phyloP scores from a whole-genome alignment of 2,888 invertebrate species.

The Lithophane leautieri region DNA sequence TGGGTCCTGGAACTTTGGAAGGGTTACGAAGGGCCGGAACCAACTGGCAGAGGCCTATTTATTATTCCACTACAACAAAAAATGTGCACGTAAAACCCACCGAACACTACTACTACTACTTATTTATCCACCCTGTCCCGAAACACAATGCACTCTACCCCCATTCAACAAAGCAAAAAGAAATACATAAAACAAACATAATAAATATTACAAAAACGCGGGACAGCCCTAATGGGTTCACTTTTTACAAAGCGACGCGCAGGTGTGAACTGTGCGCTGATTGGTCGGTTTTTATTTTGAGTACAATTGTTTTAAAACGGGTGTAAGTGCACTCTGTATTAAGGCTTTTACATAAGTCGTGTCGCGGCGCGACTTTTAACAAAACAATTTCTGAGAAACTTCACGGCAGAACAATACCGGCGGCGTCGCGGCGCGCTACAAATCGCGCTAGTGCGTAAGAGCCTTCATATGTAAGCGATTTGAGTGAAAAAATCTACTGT shows the following conservation, averaged over 20 bases:
- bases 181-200: slow-evolving; percentile 24
- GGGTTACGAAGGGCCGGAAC: too few species aligned
- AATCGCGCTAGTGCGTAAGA: too few species aligned
- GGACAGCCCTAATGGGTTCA: slow-evolving; percentile 56
- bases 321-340: slow-evolving; percentile 40
- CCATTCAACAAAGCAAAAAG: slow-evolving; percentile 20
- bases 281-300: slow-evolving; percentile 58
- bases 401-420: too few species aligned
- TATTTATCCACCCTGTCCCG: slow-evolving; percentile 14
- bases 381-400: too few species aligned
- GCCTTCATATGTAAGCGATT: slow-evolving; percentile 4
- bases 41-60: too few species aligned
- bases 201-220: slow-evolving; percentile 9
- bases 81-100: background rate
- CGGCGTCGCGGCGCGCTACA: too few species aligned
- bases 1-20: too few species aligned
- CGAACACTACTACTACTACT: slow-evolving; percentile 13
- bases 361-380: too few species aligned
- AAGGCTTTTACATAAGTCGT: too few species aligned
- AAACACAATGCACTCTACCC: slow-evolving; percentile 32
- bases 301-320: slow-evolving; percentile 56
- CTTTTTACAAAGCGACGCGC: slow-evolving; percentile 55
- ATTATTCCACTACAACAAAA: background rate
- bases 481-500: background rate
- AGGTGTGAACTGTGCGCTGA: slow-evolving; percentile 58